These are phyloP conservation scores for Berghia stephanieae DNA, from an alignment of 1,140 invertebrate genomes.

Conservation along the genomic window DNA sequence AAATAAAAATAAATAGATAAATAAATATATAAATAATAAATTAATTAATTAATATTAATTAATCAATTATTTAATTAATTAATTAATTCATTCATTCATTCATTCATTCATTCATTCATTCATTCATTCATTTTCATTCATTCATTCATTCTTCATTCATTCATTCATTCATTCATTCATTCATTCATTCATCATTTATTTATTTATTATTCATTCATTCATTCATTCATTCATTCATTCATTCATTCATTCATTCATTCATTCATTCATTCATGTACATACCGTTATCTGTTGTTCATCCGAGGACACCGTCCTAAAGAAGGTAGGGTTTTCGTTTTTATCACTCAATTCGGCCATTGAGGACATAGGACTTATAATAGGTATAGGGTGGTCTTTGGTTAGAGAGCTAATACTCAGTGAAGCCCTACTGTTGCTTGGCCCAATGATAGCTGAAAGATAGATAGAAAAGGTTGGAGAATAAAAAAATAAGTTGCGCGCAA, in stretches of 20 bases:
- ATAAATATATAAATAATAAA: too few species aligned
- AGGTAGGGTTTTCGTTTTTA: constrained; percentile 73
- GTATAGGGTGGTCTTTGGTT: constrained; percentile 36
- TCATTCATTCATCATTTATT: not conserved
- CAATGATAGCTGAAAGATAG: not conserved
- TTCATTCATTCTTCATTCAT: not conserved
- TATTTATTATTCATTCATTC: not conserved
- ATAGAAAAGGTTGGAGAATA: not conserved
- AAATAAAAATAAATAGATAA: too few species aligned
- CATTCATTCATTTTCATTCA: not conserved
- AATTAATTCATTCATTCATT: too few species aligned
- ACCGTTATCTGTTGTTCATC: constrained; percentile 81
- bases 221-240: not conserved
- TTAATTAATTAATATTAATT: too few species aligned
- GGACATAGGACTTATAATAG: constrained; percentile 78
- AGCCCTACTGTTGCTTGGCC: constrained; percentile 33
- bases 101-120: not conserved
- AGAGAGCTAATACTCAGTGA: constrained; percentile 42
- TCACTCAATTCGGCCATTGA: constrained; percentile 79
- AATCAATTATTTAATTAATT: too few species aligned
- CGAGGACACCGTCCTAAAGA: constrained; percentile 81
- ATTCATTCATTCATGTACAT: too few species aligned
- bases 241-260: not conserved
- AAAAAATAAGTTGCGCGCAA: not conserved
- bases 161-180: not conserved